These are phyloP conservation scores for Thyatira batis DNA, from an alignment of 2,888 invertebrate species.

Conservation along the genomic window DNA sequence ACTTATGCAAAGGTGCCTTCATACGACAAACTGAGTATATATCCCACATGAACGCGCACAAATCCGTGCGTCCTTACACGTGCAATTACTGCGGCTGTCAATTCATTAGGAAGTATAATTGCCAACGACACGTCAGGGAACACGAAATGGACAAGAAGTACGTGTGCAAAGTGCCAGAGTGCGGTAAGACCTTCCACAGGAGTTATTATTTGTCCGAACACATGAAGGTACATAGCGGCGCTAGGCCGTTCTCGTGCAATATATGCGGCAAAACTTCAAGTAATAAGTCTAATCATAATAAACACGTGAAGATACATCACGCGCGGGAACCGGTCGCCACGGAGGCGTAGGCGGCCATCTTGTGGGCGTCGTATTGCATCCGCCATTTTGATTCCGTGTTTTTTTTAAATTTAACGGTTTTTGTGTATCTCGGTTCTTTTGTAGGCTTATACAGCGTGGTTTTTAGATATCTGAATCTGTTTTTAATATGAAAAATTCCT, in stretches of 20 bases:
- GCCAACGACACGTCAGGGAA: conserved; percentile 90
- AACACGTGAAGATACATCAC: conserved; percentile 94
- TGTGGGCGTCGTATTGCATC: not conserved
- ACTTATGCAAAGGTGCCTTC: conserved; percentile 92
- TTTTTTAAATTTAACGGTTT: too few relatives aligned
- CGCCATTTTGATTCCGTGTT: not conserved
- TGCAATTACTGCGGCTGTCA: conserved; percentile 95
- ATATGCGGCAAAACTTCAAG: conserved; percentile 95
- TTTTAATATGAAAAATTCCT: too few relatives aligned
- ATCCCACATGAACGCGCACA: conserved; percentile 93
- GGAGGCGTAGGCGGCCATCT: conserved; percentile 82
- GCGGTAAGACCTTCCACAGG: conserved; percentile 92
- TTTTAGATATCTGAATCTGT: not conserved
- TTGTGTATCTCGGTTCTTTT: not conserved
- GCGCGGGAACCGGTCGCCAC: conserved; percentile 93
- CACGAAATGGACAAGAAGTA: conserved; percentile 91
- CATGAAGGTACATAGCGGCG: conserved; percentile 92
- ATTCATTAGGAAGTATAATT: conserved; percentile 94
- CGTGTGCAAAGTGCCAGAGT: conserved; percentile 87
- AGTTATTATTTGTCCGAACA: conserved; percentile 94
- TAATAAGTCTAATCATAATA: conserved; percentile 95
- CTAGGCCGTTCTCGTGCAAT: conserved; percentile 90
- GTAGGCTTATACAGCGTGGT: too few relatives aligned
- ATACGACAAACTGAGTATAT: conserved; percentile 90
- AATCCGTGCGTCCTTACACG: conserved; percentile 91